A percentile compares a stretch with the other conserved stretches of the same genome.
Evolutionary conservation across 2,797 vertebrate species (phyloP).

Genomic region (Ptychadena robeensis): DNA sequence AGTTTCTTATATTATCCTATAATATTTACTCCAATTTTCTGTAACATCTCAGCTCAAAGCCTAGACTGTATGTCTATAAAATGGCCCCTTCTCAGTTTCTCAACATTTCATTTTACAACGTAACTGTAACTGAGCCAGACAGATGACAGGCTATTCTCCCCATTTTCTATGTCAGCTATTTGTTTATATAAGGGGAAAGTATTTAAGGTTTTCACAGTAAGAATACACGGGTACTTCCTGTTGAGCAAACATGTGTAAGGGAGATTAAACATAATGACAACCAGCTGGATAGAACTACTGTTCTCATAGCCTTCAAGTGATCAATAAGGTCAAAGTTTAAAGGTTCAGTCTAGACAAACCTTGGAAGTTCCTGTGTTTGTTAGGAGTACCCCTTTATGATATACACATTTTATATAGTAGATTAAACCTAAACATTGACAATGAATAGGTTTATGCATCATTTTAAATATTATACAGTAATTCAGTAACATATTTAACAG

Average conservation of each 20-base stretch:
- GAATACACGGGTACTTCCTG: conserved; percentile 43
- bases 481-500: too few relatives aligned
- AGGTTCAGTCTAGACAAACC: conserved; percentile 44
- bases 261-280: conserved; percentile 48
- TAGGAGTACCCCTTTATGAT: background rate
- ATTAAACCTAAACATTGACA: background rate
- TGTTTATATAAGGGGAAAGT: conserved; percentile 22
- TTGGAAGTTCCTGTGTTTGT: background rate
- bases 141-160: background rate
- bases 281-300: conserved; percentile 49
- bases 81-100: too few relatives aligned
- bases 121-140: background rate
- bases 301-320: conserved; percentile 38
- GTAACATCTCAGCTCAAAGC: background rate
- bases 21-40: background rate
- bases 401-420: background rate
- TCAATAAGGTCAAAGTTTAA: conserved; percentile 48
- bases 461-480: too few relatives aligned
- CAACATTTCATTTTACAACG: background rate
- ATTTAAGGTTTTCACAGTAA: conserved; percentile 27
- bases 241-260: conserved; percentile 32
- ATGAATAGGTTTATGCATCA: background rate
- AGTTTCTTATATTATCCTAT: background rate
- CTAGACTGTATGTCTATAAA: background rate
- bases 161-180: conserved; percentile 8